These are phyloP conservation scores for Miltochrista miniata DNA, from an alignment of 2,888 invertebrate species.

Conservation along the genomic window DNA sequence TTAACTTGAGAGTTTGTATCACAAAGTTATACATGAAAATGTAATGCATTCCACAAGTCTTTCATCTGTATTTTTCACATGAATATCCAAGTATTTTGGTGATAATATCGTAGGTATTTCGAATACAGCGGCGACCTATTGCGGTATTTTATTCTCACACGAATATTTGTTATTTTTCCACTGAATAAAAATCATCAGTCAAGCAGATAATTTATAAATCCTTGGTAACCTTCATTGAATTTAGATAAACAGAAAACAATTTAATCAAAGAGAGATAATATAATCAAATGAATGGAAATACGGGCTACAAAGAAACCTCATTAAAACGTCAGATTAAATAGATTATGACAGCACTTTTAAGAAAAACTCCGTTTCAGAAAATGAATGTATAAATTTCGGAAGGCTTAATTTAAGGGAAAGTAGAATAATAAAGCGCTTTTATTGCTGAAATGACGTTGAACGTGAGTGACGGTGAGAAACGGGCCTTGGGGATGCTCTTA, in stretches of 20 bases:
- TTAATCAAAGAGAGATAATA: slow-evolving; percentile 7
- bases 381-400: slow-evolving; percentile 14
- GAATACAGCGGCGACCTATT: too few species aligned
- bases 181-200: not conserved
- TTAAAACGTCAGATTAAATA: slow-evolving; percentile 23
- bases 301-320: slow-evolving; percentile 8
- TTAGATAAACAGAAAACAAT: not conserved
- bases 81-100: too few species aligned
- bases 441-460: slow-evolving; percentile 22
- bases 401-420: slow-evolving; percentile 22
- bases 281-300: slow-evolving; percentile 7
- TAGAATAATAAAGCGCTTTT: slow-evolving; percentile 30
- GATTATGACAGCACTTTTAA: slow-evolving; percentile 10
- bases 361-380: slow-evolving; percentile 14
- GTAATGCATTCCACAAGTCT: too few species aligned
- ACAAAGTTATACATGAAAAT: too few species aligned
- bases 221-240: not conserved
- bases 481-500: slow-evolving; percentile 20
- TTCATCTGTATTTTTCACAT: too few species aligned
- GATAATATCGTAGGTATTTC: too few species aligned
- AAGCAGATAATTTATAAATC: not conserved
- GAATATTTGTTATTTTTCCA: not conserved
- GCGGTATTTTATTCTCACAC: too few species aligned
- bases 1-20: too few species aligned
- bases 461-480: slow-evolving; percentile 20